These are phyloP conservation scores for Nebria salina DNA, from an alignment of 2,888 invertebrate genomes.

Conservation along the genomic window DNA sequence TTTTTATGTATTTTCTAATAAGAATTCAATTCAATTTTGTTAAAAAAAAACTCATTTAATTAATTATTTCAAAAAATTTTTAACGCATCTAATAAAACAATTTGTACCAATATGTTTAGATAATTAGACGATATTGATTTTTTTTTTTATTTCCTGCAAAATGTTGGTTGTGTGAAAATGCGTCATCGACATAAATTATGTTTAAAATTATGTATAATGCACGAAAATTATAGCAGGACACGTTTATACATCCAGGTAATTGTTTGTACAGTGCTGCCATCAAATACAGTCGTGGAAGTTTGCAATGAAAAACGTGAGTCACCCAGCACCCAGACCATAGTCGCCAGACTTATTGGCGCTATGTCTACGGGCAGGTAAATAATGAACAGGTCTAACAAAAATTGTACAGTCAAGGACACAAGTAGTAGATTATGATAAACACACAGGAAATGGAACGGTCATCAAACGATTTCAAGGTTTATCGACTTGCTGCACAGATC, in stretches of 20 bases:
- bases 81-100: no score
- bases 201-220: neutral
- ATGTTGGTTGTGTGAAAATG: neutral
- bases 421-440: neutral
- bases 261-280: slow-evolving; percentile 12
- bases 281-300: neutral
- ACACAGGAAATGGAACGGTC: slow-evolving; percentile 18
- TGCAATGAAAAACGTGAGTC: slow-evolving; percentile 12
- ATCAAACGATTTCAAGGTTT: slow-evolving; percentile 4
- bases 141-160: no score
- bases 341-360: slow-evolving; percentile 19
- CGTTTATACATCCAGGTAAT: neutral
- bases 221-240: neutral
- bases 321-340: neutral
- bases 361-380: slow-evolving; percentile 11
- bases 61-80: no score
- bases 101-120: no score
- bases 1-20: no score
- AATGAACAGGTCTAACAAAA: slow-evolving; percentile 3
- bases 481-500: neutral
- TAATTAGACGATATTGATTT: no score
- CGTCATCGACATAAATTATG: neutral
- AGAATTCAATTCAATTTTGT: no score
- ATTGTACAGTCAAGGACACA: slow-evolving; percentile 15
- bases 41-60: no score